phyloP scores from a whole-genome alignment of 2,797 vertebrate species.

The Potorous gilbertii region DNA sequence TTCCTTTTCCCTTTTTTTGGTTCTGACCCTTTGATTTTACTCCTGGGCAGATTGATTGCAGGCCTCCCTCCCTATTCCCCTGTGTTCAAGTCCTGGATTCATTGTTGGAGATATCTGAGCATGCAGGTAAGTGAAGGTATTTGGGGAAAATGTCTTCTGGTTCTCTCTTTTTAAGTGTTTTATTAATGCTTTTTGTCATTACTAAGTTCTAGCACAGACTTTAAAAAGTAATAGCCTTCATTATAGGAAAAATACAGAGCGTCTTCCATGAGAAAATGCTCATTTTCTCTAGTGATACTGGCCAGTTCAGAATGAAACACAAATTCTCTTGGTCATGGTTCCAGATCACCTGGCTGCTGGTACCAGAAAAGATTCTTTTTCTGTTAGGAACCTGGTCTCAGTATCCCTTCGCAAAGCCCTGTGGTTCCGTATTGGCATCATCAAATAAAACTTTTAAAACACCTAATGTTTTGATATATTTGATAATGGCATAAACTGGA shows the following conservation, averaged over 20 bases:
- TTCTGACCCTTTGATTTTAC: conserved; percentile 4
- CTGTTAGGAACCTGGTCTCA: background rate
- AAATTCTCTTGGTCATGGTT: accelerated
- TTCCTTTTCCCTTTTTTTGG: accelerated
- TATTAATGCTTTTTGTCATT: background rate
- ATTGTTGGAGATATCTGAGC: conserved; percentile 91
- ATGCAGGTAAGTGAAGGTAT: conserved; percentile 84
- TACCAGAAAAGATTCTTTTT: background rate
- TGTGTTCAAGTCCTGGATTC: conserved; percentile 89
- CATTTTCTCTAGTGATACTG: background rate
- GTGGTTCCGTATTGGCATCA: background rate
- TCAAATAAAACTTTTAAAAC: background rate
- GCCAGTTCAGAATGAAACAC: accelerated
- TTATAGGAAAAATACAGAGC: background rate
- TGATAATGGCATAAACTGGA: background rate
- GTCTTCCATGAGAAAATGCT: background rate
- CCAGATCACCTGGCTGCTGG: background rate
- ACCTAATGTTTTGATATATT: background rate
- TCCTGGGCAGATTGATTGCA: conserved; percentile 85
- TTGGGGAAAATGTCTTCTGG: accelerated
- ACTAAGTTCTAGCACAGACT: background rate
- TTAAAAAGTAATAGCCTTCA: background rate
- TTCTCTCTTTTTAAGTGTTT: background rate
- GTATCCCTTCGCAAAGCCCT: background rate
- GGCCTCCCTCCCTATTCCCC: conserved; percentile 90